Conservation (phyloP, 92 coral and sea anemone genomes). For the Palythoa caribaeorum region DNA sequence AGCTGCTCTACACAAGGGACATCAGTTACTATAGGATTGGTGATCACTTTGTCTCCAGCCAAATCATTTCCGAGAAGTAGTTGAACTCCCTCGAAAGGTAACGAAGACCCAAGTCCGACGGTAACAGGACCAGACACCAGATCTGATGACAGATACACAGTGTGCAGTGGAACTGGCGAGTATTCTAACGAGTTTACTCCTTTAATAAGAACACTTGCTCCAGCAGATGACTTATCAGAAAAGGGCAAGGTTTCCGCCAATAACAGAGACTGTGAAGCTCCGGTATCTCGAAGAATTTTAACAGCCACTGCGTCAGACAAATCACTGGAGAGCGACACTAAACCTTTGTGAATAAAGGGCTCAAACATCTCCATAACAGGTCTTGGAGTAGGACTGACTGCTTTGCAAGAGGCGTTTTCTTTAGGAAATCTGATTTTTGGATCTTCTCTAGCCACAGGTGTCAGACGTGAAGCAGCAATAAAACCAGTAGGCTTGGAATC, state of each 20-base stretch:
- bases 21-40: not conserved
- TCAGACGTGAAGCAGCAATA: conserved; percentile 28
- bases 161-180: conserved; percentile 63
- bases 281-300: conserved; percentile 28
- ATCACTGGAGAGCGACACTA: conserved; percentile 24
- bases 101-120: conserved; percentile 36
- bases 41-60: conserved; percentile 41
- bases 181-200: conserved; percentile 26
- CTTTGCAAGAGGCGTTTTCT: not conserved
- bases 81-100: conserved; percentile 62
- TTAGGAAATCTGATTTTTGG: not conserved
- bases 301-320: conserved; percentile 1
- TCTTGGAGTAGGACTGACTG: conserved; percentile 2
- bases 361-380: conserved; percentile 31
- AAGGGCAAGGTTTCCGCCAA: conserved; percentile 35
- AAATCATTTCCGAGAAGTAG: conserved; percentile 58
- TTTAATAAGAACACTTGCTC: conserved; percentile 31
- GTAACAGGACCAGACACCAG: conserved; percentile 61
- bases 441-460: conserved; percentile 24
- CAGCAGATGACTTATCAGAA: conserved; percentile 26
- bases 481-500: conserved; percentile 25
- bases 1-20: conserved; percentile 17
- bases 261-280: conserved; percentile 38
- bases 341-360: conserved; percentile 15
- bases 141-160: conserved; percentile 46